These are phyloP conservation scores for Ochotona curzoniae DNA, from an alignment of 2,113 vertebrate species.

Conservation along the genomic window DNA sequence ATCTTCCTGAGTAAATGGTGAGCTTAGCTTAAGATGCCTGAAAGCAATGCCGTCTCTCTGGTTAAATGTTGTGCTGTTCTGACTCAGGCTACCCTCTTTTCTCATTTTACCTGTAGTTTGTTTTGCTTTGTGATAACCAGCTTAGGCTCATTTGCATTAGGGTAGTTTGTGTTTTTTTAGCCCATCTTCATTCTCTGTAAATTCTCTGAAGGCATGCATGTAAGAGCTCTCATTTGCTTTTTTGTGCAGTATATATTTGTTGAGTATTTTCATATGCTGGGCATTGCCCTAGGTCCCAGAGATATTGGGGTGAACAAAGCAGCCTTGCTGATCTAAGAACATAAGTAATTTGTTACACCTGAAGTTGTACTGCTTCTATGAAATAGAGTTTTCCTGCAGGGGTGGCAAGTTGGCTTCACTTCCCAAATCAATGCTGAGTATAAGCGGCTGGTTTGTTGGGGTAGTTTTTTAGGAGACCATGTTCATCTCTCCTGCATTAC, in stretches of 20 bases:
- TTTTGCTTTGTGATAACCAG: not conserved
- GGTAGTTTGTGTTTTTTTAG: not conserved
- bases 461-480: not conserved
- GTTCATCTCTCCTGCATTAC: no score
- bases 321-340: not conserved
- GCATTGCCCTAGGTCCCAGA: not conserved
- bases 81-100: not conserved
- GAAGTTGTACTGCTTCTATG: not conserved
- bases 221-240: not conserved
- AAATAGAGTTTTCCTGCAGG: not conserved
- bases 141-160: not conserved
- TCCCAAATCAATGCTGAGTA: not conserved
- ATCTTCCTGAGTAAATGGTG: not conserved
- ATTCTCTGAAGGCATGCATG: not conserved
- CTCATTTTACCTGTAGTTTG: not conserved
- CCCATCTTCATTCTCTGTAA: slow-evolving; percentile 7
- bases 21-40: not conserved
- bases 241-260: not conserved
- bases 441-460: not conserved
- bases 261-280: not conserved
- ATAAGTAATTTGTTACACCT: not conserved
- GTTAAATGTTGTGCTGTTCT: not conserved
- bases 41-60: not conserved
- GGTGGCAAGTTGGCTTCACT: not conserved
- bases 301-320: not conserved